A percentile compares a stretch with the other conserved stretches of the same genome.
phyloP scores from a whole-genome alignment of 2,797 vertebrate genomes.

The Telmatherina bonti region DNA sequence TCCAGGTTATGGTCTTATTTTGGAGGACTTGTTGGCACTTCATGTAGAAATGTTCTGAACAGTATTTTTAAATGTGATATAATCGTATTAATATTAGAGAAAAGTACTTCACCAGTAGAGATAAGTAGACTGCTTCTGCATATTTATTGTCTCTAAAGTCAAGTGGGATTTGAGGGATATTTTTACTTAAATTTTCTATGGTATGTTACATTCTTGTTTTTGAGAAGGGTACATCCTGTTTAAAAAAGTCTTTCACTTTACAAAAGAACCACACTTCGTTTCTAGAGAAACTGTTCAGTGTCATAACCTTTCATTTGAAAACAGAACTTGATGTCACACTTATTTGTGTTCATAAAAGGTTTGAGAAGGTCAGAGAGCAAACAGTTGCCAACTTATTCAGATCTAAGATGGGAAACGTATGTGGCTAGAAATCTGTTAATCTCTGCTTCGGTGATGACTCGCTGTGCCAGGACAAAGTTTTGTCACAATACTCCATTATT shows the following conservation, averaged over 20 bases:
- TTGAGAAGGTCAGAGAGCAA: no score
- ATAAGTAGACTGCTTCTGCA: no score
- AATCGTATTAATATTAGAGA: no score
- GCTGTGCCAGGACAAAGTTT: constrained; percentile 31
- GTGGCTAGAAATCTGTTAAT: not conserved
- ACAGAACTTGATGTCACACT: not conserved
- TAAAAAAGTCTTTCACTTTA: not conserved
- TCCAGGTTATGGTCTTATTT: no score
- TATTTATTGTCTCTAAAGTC: no score
- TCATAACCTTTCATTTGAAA: not conserved
- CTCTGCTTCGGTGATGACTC: constrained; percentile 8
- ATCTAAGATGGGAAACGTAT: not conserved
- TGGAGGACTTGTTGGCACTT: no score
- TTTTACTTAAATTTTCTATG: no score
- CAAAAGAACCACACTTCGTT: not conserved
- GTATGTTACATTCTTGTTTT: not conserved
- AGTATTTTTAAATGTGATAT: no score
- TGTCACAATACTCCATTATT: constrained; percentile 14
- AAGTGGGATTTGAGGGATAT: no score
- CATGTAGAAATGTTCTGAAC: no score
- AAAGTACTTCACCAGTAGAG: no score
- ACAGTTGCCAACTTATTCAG: no score
- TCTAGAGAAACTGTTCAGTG: not conserved
- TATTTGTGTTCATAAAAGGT: not conserved
- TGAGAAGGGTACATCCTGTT: not conserved